Base-by-base conservation (phyloP, 1,140 invertebrate species). In the Bombus huntii region DNA sequence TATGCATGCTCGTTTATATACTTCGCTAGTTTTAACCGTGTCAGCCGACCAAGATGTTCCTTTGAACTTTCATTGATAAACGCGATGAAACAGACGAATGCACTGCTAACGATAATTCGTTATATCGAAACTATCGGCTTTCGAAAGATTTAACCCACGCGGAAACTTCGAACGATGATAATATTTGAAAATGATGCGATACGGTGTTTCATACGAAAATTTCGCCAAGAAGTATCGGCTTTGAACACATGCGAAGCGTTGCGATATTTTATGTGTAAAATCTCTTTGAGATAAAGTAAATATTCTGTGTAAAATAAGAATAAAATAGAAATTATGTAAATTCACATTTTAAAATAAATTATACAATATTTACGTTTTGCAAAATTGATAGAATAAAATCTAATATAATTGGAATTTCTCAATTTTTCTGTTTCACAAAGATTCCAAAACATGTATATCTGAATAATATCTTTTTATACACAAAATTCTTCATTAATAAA, bases 51-150 rank as follows among this genome's bases (percentile, higher is more conserved):
- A 57, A 22, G 37, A 62, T 44, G 44, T 79, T 88, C 78, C 70
- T 73, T 88, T 88, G 73, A 89, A 88, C 87, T 89, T 88, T 86
- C 70, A 82, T 57, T 70, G 87, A 88, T 86, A 82, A 75, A 28
- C 31, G 42, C 37, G 13, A 6, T 31, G 47, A 65, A 57, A n/a
- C 31, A 31, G 47, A 78, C 42, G 68, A 42, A 70, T 72, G 37
- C 44, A 62, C 13, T 12, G 59, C 47, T 84, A 68, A 88, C 73
- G 62, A 88, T 88, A 89, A 89, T 31, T 89, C 44, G n/a, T 39
- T 25, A 62, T 22, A 47, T 79, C 62, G 22, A 34, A 68, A 28
- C n/a, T 59, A 39, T 34, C 31, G 47, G 18, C 13, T 79, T 79
- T 68, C 39, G 39, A 66, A 47, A 47, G 42, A 47, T 79, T 68